Conservation (phyloP, 2,113 vertebrate species). For the Rhea pennata region DNA sequence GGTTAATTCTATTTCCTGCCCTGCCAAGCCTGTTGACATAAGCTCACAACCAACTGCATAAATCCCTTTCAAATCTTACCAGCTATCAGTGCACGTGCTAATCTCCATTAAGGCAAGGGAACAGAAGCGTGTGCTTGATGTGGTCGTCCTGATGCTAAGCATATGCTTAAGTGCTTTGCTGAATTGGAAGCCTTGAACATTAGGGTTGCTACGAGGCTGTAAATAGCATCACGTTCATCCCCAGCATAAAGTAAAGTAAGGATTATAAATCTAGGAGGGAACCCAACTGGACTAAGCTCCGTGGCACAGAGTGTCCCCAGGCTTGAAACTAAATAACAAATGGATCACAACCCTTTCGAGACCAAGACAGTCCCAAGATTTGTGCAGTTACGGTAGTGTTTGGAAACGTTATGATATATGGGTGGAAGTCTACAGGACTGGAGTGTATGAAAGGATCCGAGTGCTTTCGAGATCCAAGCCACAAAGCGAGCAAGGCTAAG, state of each 20-base stretch:
- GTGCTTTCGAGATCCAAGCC: background rate
- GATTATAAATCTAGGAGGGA: background rate
- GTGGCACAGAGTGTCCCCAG: background rate
- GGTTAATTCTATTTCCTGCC: background rate
- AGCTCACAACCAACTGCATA: background rate
- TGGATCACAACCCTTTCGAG: background rate
- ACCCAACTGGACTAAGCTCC: background rate
- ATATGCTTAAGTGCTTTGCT: conserved; percentile 29
- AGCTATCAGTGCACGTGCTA: background rate
- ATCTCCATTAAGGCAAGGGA: background rate
- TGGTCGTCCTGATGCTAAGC: conserved; percentile 27
- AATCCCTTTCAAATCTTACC: background rate
- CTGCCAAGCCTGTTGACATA: background rate
- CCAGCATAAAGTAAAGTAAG: background rate
- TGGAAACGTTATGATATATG: background rate
- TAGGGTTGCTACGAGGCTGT: background rate
- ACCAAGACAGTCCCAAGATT: background rate
- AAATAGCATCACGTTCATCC: background rate
- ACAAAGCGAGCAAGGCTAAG: background rate
- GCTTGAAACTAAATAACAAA: background rate
- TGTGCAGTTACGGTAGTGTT: background rate
- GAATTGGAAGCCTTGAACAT: background rate
- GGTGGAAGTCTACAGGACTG: background rate
- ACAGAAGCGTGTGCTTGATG: background rate
- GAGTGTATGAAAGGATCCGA: background rate